Evolutionary conservation across 2,113 vertebrate genomes (phyloP).

Genomic region (Petaurus breviceps): DNA sequence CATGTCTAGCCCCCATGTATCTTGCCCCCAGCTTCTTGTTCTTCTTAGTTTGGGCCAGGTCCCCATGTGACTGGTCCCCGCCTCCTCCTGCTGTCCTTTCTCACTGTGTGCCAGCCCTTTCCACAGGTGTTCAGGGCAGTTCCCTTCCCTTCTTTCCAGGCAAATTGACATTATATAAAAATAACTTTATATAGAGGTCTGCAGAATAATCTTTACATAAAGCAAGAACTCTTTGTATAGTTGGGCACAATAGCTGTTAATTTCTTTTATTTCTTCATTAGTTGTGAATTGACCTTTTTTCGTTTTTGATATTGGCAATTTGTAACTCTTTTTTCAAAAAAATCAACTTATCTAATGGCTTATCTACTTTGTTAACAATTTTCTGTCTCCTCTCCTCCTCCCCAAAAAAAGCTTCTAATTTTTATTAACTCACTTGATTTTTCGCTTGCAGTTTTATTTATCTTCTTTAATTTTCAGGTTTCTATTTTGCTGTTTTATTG

Average conservation of each 20-base stretch:
- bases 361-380: too few species aligned
- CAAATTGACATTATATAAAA: background rate
- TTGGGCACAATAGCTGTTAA: background rate
- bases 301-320: background rate
- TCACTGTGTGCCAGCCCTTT: background rate
- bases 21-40: background rate
- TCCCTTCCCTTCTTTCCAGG: background rate
- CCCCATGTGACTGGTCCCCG: background rate
- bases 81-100: background rate
- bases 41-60: background rate
- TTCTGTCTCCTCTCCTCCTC: background rate
- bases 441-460: background rate
- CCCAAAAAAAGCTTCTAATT: background rate
- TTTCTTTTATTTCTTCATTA: background rate
- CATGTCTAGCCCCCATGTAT: background rate
- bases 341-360: background rate
- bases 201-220: background rate
- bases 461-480: background rate
- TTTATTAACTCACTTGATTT: background rate
- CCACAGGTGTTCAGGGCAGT: too few species aligned
- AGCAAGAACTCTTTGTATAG: background rate
- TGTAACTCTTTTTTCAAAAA: background rate
- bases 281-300: background rate
- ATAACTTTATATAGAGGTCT: background rate
- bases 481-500: background rate